Evolutionary conservation across 2,888 invertebrate genomes (phyloP), one percentile per base, ranked within the genome.

Genomic region (Ellobium chinense): DNA sequence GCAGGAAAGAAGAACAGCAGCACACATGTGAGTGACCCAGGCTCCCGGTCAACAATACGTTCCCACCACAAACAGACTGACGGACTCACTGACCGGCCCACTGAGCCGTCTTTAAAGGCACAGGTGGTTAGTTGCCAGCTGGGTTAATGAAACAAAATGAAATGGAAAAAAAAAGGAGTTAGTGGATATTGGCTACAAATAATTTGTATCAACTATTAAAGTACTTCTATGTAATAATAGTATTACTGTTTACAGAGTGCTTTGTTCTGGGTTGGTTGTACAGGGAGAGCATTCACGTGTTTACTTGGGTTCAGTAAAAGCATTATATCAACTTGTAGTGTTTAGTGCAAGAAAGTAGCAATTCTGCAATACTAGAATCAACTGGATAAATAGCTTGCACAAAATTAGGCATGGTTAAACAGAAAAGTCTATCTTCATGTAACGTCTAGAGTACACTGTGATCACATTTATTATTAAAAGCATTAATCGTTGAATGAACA

Each of bases 101-200:
- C 69, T 34, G 73, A 24, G 36, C 24, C 65, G 31, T 65, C 65
- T 65, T 65, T 65, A 46, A 54, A 68, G 76, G 68, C 76, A 76
- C 76, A 76, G 66, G 58, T 76, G 56, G 82, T 82, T 82, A 82
- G 82, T 82, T 76, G 79, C 77, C 82, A 80, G 79, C 80, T 80
- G 79, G 78, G 80, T 82, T 82, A 82, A 80, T 82, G 79, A 82
- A 82, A 80, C 29, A 58, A 54, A 63, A 72, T 60, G 60, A 29
- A 73, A 73, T 36, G 60, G 29, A 76, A 68, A 66, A 76, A 60
- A 75, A 75, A 76, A 37, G 34, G 36, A 56, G 76, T 76, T 76
- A 76, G 76, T 76, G 66, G 63, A 75, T 70, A 70, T 70, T 70
- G 63, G 58, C 54, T 36, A 37, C 39, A 65, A 18, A 29, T 70